Evolutionary conservation across 37 sponge, comb jelly and placozoan genomes (phyloP).

Genomic region (Geodia barretti): DNA sequence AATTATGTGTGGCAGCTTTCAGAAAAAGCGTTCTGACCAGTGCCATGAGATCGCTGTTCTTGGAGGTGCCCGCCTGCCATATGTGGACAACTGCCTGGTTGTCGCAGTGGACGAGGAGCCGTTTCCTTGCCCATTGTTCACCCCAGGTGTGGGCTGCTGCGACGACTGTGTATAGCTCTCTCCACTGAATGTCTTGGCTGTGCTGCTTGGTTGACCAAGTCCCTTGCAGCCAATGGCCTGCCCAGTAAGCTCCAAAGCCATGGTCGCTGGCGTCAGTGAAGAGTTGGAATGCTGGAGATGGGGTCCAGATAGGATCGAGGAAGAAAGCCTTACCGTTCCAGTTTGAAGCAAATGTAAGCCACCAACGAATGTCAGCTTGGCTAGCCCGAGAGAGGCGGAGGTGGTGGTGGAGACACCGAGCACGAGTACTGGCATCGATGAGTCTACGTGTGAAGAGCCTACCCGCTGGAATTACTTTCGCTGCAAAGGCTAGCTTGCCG

Average conservation of each 20-base stretch:
- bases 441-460: conserved; percentile 6
- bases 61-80: not conserved
- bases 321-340: not conserved
- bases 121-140: not conserved
- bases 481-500: conserved; percentile 8
- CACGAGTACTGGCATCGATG: conserved; percentile 3
- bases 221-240: conserved; percentile 19
- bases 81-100: conserved; percentile 26
- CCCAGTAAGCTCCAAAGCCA: conserved; percentile 36
- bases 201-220: conserved; percentile 13
- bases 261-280: conserved; percentile 15
- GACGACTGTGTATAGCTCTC: no score
- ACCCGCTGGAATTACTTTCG: conserved; percentile 12
- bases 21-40: conserved; percentile 16
- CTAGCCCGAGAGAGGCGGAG: not conserved
- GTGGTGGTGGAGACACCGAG: conserved; percentile 1
- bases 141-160: conserved; percentile 29
- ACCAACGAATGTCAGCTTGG: not conserved
- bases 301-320: not conserved
- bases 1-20: conserved; percentile 1
- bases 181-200: not conserved
- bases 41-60: conserved; percentile 2
- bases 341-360: not conserved
- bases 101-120: conserved; percentile 31
- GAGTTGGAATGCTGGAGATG: not conserved